Percentiles rank a stretch among this genome's conserved stretches.
phyloP scores from a whole-genome alignment of 64 coral and sea anemone species.

The Montipora efflorescens region DNA sequence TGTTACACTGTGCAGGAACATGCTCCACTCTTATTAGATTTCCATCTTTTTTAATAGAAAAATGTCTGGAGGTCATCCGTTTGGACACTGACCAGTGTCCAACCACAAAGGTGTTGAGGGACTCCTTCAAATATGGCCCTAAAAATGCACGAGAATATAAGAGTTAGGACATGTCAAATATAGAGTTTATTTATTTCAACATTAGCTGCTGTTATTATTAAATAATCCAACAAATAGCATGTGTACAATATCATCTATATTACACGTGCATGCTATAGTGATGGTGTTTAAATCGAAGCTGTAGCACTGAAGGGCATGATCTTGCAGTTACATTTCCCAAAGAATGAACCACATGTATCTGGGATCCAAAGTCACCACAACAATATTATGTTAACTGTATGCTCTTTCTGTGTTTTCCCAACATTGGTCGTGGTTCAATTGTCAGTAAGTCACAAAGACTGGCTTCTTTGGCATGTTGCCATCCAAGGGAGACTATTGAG shows the following conservation, averaged over 20 bases:
- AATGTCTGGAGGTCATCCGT: conserved; percentile 8
- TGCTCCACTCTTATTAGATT: background rate
- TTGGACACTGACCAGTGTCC: conserved; percentile 28
- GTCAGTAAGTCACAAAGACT: no score
- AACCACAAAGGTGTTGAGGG: background rate
- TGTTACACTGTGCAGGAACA: background rate
- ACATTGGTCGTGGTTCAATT: no score
- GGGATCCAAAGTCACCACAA: no score
- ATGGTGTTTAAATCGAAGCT: no score
- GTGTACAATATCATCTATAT: no score
- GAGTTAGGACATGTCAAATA: background rate
- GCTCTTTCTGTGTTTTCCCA: no score
- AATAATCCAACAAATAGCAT: background rate
- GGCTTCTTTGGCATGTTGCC: no score
- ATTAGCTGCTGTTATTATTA: background rate
- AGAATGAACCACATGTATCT: no score
- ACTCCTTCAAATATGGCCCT: conserved; percentile 35
- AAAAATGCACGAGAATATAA: background rate
- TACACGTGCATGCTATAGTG: no score
- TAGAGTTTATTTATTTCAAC: background rate
- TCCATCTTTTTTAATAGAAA: background rate
- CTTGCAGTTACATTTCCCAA: no score
- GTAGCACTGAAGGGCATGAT: no score
- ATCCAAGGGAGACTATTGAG: background rate
- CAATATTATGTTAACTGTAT: no score